These are phyloP conservation scores for Tromatobia lineatoria DNA, from an alignment of 2,888 invertebrate species.

Conservation along the genomic window DNA sequence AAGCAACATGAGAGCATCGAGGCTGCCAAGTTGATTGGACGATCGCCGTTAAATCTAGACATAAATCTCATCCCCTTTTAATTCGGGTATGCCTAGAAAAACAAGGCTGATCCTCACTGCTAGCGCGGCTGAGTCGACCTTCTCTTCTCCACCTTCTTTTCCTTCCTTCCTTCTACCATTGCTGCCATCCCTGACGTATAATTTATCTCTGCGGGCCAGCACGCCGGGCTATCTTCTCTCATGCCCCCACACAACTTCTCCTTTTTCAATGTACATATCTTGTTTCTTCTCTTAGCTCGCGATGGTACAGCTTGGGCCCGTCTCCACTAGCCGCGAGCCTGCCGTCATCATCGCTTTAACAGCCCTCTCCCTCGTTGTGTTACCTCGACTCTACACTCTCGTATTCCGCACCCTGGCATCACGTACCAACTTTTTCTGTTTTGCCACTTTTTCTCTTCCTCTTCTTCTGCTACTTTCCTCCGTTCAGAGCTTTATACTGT, in stretches of 20 bases:
- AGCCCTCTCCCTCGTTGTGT: conserved; percentile 55
- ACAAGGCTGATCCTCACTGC: conserved; percentile 65
- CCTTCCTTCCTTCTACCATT: conserved; percentile 13
- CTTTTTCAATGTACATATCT: conserved; percentile 63
- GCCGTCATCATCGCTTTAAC: conserved; percentile 74
- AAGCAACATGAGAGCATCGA: conserved; percentile 16
- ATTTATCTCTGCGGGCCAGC: conserved; percentile 72
- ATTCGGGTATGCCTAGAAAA: conserved; percentile 74
- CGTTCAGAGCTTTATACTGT: conserved; percentile 5
- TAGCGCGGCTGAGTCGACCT: conserved; percentile 15
- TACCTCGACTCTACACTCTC: conserved; percentile 24
- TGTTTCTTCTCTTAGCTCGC: conserved; percentile 53
- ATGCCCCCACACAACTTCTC: conserved; percentile 57
- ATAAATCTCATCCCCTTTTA: conserved; percentile 74
- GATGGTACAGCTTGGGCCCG: conserved; percentile 36
- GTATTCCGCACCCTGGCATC: conserved; percentile 55
- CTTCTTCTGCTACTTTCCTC: conserved; percentile 29
- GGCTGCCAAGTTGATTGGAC: conserved; percentile 67
- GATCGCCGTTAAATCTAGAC: conserved; percentile 74
- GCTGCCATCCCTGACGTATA: conserved; percentile 70
- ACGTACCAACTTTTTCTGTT: conserved; percentile 44
- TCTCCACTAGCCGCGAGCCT: conserved; percentile 61
- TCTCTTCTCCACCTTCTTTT: conserved; percentile 38
- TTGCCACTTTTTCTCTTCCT: conserved; percentile 43
- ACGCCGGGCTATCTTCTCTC: conserved; percentile 45